Evolutionary conservation across 2,797 vertebrate species (phyloP).

Genomic region (Cyprinella venusta): DNA sequence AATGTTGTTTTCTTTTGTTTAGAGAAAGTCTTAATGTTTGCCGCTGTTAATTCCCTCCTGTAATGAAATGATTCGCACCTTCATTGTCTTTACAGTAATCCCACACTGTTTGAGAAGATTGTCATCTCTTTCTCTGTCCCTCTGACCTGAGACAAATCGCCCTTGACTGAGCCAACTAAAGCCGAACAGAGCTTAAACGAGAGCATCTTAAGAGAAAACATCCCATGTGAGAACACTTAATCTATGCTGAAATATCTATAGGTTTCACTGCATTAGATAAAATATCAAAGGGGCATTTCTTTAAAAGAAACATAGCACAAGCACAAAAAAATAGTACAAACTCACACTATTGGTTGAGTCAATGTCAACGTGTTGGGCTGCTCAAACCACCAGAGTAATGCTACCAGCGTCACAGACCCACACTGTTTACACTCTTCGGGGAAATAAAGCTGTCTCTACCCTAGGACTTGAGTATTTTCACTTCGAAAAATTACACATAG

Average conservation of each 20-base stretch:
- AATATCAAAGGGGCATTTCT: neutral
- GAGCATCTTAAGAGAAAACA: slow-evolving; percentile 19
- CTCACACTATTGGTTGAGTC: neutral
- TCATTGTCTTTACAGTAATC: slow-evolving; percentile 40
- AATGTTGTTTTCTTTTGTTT: neutral
- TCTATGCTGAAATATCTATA: neutral
- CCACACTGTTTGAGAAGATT: neutral
- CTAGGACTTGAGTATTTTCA: slow-evolving; percentile 1
- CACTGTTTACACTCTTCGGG: slow-evolving; percentile 3
- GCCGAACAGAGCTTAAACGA: neutral
- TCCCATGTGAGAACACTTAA: slow-evolving; percentile 5
- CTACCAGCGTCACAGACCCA: neutral
- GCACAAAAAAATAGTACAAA: neutral
- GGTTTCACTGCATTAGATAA: neutral
- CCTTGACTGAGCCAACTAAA: slow-evolving; percentile 28
- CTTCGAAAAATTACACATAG: neutral
- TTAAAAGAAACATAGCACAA: neutral
- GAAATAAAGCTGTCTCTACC: neutral
- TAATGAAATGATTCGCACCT: slow-evolving; percentile 5
- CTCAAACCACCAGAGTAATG: neutral
- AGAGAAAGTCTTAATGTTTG: neutral
- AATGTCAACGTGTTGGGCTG: neutral
- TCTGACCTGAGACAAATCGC: neutral
- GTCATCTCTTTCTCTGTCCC: slow-evolving; percentile 2
- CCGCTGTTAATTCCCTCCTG: neutral